Base-by-base conservation (phyloP, 2,888 invertebrate genomes). In the Sminthurinus aureus region DNA sequence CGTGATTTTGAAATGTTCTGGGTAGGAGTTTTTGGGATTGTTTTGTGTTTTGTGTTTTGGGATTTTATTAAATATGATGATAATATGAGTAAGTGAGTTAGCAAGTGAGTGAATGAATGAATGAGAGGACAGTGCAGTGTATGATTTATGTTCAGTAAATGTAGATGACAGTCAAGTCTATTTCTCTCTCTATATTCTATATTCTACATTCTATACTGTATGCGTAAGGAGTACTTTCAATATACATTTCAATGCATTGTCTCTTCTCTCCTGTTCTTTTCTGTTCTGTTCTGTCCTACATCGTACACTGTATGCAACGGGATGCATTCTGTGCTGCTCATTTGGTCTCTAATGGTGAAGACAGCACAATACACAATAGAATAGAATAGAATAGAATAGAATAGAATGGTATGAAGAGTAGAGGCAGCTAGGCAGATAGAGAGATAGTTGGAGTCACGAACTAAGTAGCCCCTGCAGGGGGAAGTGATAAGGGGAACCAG, bases 381-480 rank as follows among this genome's bases (percentile, higher is more conserved):
- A 73, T 76, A 79, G 71, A 79, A 6, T 38, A 38, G 3, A 38
- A 6, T 38, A 38, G 3, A 71, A 67, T 78, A 82, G 75, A 79
- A 82, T 74, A 81, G 79, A 78, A 67, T 84, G 85, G 73, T 82
- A 85, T 86, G 85, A 81, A 83, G 84, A 84, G 83, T 83, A 80
- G 80, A 69, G 80, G n/a, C n/a, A n/a, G n/a, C n/a, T n/a, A n/a
- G n/a, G n/a, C n/a, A n/a, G n/a, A n/a, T n/a, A n/a, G n/a, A 81
- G 0, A 81, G 82, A 82, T 64, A 82, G 67, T 67, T 82, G 75
- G 81, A 87, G 87, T 87, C 86, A 87, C 87, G 86, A 85, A 87
- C 87, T 85, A 85, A 86, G 85, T 84, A 77, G 85, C 86, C 85
- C 87, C 87, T 82, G 85, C 82, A 38, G 82, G 86, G 83, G 78